phyloP scores from a whole-genome alignment of 2,888 invertebrate species.

The Globia sparganii region DNA sequence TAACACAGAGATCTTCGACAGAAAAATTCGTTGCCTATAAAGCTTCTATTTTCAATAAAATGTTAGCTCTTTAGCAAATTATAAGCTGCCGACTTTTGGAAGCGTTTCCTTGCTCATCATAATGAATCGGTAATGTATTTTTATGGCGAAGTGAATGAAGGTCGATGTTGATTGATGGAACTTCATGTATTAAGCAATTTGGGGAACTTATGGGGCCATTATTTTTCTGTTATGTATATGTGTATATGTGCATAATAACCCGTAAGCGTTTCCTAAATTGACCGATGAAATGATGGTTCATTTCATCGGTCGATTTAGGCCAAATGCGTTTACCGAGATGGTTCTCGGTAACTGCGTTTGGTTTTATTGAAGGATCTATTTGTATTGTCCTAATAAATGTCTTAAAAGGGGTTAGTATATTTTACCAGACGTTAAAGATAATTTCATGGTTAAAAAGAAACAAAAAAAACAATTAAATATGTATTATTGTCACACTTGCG shows the following conservation, averaged over 20 bases:
- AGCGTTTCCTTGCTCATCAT: constrained; percentile 82
- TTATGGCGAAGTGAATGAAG: constrained; percentile 61
- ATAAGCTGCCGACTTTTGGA: constrained; percentile 82
- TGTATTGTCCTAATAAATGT: neutral
- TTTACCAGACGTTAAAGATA: neutral
- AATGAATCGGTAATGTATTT: constrained; percentile 78
- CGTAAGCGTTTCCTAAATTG: constrained; percentile 32
- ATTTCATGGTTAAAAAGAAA: neutral
- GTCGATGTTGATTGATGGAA: constrained; percentile 65
- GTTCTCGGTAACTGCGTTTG: neutral
- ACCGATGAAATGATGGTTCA: constrained; percentile 22
- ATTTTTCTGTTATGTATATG: constrained; percentile 45
- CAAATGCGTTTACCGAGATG: neutral
- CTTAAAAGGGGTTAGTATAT: neutral
- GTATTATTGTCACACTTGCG: neutral
- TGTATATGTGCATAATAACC: constrained; percentile 45
- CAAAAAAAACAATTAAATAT: neutral
- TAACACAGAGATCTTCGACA: neutral
- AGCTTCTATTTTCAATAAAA: constrained; percentile 68
- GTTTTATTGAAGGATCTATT: neutral
- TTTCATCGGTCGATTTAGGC: neutral
- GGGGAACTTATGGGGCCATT: constrained; percentile 41
- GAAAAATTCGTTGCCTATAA: constrained; percentile 67
- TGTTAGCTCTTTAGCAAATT: constrained; percentile 85
- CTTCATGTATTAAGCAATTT: constrained; percentile 55